Percentiles rank a stretch among this genome's conserved stretches.
Conservation (phyloP, 2,113 vertebrate species). For the Tauraco erythrolophus region DNA sequence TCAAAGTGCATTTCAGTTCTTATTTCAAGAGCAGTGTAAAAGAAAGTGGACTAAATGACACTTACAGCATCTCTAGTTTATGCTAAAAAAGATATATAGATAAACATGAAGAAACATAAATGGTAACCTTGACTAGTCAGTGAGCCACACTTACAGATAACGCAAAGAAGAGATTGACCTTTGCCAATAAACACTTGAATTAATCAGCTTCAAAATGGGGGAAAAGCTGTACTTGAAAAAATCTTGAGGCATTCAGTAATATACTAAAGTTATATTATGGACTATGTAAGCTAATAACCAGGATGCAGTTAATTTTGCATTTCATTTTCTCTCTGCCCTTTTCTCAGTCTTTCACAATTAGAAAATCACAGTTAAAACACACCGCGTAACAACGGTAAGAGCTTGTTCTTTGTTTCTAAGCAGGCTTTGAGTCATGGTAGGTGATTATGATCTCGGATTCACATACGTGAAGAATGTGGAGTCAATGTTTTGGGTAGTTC, state of each 20-base stretch:
- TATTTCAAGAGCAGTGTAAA: background rate
- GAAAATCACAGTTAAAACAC: background rate
- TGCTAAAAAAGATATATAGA: background rate
- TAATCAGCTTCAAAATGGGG: background rate
- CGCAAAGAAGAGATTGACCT: background rate
- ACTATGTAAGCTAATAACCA: background rate
- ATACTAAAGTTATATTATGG: background rate
- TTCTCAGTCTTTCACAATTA: background rate
- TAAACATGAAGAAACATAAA: background rate
- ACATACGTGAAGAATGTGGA: background rate
- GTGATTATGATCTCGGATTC: background rate
- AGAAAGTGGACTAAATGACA: background rate
- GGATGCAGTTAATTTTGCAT: background rate
- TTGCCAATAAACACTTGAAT: background rate
- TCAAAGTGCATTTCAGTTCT: constrained; percentile 1
- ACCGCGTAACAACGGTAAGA: background rate
- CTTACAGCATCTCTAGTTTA: background rate
- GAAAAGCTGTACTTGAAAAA: background rate
- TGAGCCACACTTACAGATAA: background rate
- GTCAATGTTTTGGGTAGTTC: background rate
- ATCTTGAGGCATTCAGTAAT: background rate
- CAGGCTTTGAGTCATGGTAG: background rate
- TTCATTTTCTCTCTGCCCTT: background rate
- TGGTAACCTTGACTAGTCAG: background rate
- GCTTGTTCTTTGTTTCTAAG: background rate